Evolutionary conservation across 1,140 invertebrate species (phyloP).

Genomic region (Trypoxylus dichotomus): DNA sequence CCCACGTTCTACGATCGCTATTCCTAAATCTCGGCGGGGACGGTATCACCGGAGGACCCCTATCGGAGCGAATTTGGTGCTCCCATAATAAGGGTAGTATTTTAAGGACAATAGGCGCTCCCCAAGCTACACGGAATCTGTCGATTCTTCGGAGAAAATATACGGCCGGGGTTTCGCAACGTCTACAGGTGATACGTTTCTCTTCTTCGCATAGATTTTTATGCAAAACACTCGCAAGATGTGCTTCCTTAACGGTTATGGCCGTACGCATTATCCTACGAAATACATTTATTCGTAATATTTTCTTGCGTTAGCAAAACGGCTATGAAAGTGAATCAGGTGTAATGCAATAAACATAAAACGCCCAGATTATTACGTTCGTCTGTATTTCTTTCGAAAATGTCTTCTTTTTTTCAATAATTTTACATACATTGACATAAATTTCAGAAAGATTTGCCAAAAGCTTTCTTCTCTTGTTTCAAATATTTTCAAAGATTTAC

Average conservation of each 20-base stretch:
- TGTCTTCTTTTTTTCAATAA: too few species aligned
- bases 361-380: too few species aligned
- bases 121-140: background rate
- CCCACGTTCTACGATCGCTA: conserved; percentile 12
- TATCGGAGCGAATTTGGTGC: background rate
- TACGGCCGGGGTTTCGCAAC: background rate
- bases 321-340: background rate
- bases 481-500: too few species aligned
- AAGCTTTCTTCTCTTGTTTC: too few species aligned
- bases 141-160: background rate
- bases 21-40: background rate
- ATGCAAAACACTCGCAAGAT: conserved; percentile 2
- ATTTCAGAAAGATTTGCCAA: too few species aligned
- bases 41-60: background rate
- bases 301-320: background rate
- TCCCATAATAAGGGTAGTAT: background rate
- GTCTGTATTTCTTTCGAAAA: too few species aligned
- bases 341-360: too few species aligned
- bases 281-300: background rate
- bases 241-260: background rate
- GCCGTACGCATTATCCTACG: background rate
- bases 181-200: conserved; percentile 19
- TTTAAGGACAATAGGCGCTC: conserved; percentile 1
- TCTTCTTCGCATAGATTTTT: conserved; percentile 1
- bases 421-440: too few species aligned